Evolutionary conservation across 2,888 invertebrate genomes (phyloP), one percentile per base, ranked within the genome.

Genomic region (Cerceris rybyensis): DNA sequence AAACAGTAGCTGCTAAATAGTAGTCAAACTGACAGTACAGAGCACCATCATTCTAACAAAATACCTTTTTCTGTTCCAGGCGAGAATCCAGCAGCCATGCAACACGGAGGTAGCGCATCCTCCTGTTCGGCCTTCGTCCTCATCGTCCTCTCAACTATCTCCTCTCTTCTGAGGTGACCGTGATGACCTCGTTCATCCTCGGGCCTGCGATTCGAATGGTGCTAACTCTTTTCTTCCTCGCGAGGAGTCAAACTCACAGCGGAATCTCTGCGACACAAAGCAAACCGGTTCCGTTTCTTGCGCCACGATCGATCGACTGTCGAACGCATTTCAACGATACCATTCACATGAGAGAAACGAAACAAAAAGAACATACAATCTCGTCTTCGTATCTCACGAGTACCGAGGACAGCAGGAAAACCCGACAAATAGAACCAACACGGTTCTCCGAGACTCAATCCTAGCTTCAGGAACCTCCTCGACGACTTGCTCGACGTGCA

Each of bases 71-170:
- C 13, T 87, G 81, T 90, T 90, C 2, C 88, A 92, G 92, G 92
- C 54, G 92, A 92, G 79, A 92, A 92, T 88, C 92, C 92, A 76
- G 92, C 92, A 67, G 92, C 92, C 28, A 92, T 92, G 92, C 91
- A 92, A 72, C 92, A 92, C 80, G 91, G 92, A 5, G 89, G 88
- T 16, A 85, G 88, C 66, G 78, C 84, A 43, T 80, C 75, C 41
- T 75, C 83, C 7, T 88, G 86, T 60, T 88, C 89, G 41, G 86
- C 88, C 54, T 88, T 90, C 63, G 75, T 90, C 43, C 82, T 90
- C 14, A 88, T 89, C 69, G 81, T 86, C 57, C 73, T 89, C 57
- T 77, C 90, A 75, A 88, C 90, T 70, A 75, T 90, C 60, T 85
- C 89, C 61, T 86, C 81, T 41, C 78, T 92, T 76, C 78, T 89